Base-by-base conservation (phyloP, 2,888 invertebrate genomes). In the Zaprionus lineosus region DNA sequence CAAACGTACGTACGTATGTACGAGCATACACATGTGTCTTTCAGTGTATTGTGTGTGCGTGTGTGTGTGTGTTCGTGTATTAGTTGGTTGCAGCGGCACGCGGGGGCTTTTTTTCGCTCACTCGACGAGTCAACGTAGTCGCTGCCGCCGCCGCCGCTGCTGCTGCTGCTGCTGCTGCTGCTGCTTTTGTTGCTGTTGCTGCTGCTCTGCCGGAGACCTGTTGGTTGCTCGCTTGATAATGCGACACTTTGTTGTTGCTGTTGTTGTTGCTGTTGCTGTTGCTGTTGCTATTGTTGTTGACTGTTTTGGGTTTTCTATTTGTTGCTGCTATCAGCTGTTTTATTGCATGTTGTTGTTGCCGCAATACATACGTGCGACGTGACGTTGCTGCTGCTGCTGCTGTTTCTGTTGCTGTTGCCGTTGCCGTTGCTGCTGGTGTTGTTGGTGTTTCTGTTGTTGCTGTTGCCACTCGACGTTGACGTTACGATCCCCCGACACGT, bases 191-290 rank as follows among this genome's bases (percentile, higher is more conserved):
- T 44, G 37, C 36, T 37, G 21, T 12, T 69, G 75, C 43, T 34
- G 56, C 46, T 75, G 58, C 64, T 58, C 64, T 62, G 81, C 68
- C 73, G 48, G 72, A 72, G 76, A 77, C 76, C 76, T 77, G 76
- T 76, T 84, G 84, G 77, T 82, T 78, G 86, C 86, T 79, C 41
- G 82, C 59, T 84, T 79, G 86, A 85, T 79, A 79, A 79, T 85
- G 86, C 64, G 64, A 76, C 76, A 78, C 74, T 71, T 71, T 73
- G 65, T 72, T 69, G 74, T 73, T 73, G 60, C 34, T 48, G 47
- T 14, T 68, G 37, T 6, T 47, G 41, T n/a, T n/a, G 58, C 26
- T 70, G 46, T 9, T 37, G 46, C 18, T 46, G 40, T 26, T 64
- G 51, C 12, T 34, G 2, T 18, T 19, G 19, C 19, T 46, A 28